These are phyloP conservation scores for Drosophila neocordata DNA, from an alignment of 1,140 invertebrate genomes.

Conservation along the genomic window DNA sequence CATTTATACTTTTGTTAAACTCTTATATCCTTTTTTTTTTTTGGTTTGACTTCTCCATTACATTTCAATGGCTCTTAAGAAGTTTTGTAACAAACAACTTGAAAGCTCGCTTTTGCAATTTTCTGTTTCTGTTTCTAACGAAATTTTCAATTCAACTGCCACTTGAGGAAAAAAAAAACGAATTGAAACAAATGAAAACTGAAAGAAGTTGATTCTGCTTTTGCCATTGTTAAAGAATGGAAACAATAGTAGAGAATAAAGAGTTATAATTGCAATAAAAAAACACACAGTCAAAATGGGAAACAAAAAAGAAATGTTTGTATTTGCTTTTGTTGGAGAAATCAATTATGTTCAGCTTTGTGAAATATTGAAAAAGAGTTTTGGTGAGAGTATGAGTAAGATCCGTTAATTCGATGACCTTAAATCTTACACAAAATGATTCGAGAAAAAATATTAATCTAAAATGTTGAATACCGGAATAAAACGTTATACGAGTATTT, in stretches of 20 bases:
- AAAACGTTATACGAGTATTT: not conserved
- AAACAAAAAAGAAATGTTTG: not conserved
- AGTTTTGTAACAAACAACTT: conserved; percentile 14
- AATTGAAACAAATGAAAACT: not conserved
- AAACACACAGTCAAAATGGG: not conserved
- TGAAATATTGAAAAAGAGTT: not conserved
- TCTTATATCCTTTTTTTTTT: not conserved
- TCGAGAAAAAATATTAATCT: not conserved
- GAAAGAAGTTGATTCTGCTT: conserved; percentile 9
- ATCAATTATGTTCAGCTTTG: not conserved
- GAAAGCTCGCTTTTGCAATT: not conserved
- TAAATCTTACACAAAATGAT: not conserved
- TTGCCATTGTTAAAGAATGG: conserved; percentile 6
- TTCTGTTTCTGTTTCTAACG: conserved; percentile 16
- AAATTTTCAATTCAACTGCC: conserved; percentile 10
- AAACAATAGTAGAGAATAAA: conserved; percentile 10
- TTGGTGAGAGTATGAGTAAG: not conserved
- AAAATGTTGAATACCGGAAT: not conserved
- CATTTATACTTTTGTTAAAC: not conserved
- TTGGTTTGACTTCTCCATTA: conserved; percentile 6
- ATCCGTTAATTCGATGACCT: not conserved
- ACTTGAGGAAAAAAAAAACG: not conserved
- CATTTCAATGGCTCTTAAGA: conserved; percentile 14
- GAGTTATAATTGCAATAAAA: conserved; percentile 14
- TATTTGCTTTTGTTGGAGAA: not conserved